A percentile compares a stretch with the other conserved stretches of the same genome.
Conservation (phyloP, 2,797 vertebrate species). For the Lacerta agilis region DNA sequence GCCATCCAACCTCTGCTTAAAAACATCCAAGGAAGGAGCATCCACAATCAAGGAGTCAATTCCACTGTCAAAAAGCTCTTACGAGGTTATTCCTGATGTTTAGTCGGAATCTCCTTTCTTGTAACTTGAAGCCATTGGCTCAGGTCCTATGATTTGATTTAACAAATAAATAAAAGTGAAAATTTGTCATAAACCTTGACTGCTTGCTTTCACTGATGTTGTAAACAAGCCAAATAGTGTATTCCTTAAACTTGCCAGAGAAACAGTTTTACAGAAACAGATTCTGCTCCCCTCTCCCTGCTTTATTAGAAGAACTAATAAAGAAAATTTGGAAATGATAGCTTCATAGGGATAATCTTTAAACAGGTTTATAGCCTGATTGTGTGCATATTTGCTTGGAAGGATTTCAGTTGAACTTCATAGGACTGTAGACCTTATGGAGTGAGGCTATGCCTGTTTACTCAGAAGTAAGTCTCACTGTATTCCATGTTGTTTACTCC, state of each 20-base stretch:
- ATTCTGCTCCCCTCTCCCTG: background rate
- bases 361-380: background rate
- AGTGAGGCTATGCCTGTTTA: background rate
- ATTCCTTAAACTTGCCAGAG: constrained; percentile 26
- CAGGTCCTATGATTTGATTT: constrained; percentile 21
- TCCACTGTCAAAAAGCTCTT: too few species aligned
- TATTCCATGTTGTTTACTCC: background rate
- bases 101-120: too few species aligned
- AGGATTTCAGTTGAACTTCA: background rate
- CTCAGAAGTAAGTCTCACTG: background rate
- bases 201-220: constrained; percentile 40
- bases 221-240: background rate
- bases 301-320: background rate
- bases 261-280: constrained; percentile 9
- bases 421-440: background rate
- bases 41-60: too few species aligned
- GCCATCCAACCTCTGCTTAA: too few species aligned
- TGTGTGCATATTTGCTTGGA: background rate
- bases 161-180: constrained; percentile 48
- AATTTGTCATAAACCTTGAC: constrained; percentile 25
- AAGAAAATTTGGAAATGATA: background rate
- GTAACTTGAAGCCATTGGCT: too few species aligned
- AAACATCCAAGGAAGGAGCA: too few species aligned
- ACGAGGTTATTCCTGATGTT: too few species aligned
- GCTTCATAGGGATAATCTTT: background rate